These are phyloP conservation scores for Chiroxiphia lanceolata DNA, from an alignment of 2,797 vertebrate species.

Conservation along the genomic window DNA sequence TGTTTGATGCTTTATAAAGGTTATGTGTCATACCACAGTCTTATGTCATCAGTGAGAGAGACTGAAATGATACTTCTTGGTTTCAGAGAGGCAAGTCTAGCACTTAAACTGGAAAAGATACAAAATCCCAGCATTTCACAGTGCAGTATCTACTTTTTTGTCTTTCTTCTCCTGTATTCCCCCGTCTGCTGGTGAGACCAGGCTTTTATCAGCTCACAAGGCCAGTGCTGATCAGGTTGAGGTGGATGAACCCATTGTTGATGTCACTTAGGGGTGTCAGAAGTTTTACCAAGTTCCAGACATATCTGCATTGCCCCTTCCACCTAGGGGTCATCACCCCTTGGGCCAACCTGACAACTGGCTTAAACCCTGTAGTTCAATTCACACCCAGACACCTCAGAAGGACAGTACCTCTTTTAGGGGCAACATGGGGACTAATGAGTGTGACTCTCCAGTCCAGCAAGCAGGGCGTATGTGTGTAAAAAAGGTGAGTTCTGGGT, in stretches of 20 bases:
- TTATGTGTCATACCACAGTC: constrained; percentile 15
- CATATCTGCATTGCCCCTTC: neutral
- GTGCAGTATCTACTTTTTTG: neutral
- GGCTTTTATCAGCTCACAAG: neutral
- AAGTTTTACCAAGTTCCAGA: neutral
- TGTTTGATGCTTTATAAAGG: constrained; percentile 51
- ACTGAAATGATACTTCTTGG: constrained; percentile 14
- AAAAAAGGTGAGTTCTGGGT: neutral
- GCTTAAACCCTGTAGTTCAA: neutral
- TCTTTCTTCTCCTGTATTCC: neutral
- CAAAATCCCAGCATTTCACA: neutral
- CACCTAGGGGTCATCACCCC: neutral
- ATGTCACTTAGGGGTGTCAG: neutral
- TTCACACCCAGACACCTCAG: neutral
- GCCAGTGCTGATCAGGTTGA: neutral
- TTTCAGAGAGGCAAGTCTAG: neutral
- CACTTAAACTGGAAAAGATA: neutral
- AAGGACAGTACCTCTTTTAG: neutral
- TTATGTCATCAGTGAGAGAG: constrained; percentile 40
- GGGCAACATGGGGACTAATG: neutral
- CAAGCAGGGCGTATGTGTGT: neutral
- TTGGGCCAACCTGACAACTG: neutral
- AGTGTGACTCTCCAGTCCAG: neutral
- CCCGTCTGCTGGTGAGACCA: neutral
- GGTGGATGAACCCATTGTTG: neutral